A percentile compares a stretch with the other conserved stretches of the same genome.
Conservation (phyloP, 2,888 invertebrate genomes). For the Acanthosepion esculentum region DNA sequence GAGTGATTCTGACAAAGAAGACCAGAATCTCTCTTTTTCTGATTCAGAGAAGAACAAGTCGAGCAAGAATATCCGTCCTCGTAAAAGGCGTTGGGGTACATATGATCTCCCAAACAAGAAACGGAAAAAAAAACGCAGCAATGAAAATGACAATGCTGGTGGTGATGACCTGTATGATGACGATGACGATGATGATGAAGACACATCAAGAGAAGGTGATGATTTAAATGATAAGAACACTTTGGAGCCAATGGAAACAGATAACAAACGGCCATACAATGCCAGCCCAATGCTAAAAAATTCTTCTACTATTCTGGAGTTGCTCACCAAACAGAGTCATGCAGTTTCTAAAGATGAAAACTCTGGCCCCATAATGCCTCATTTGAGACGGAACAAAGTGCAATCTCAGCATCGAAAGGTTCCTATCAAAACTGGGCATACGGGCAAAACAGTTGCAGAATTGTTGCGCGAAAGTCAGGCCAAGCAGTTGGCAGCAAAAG, state of each 20-base stretch:
- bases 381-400: neutral
- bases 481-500: constrained; percentile 46
- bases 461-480: constrained; percentile 48
- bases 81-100: constrained; percentile 48
- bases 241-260: neutral
- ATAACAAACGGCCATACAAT: constrained; percentile 48
- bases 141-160: neutral
- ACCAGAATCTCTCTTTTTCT: neutral
- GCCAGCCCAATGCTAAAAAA: constrained; percentile 39
- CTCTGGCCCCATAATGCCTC: constrained; percentile 36
- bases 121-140: constrained; percentile 39
- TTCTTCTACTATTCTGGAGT: constrained; percentile 48
- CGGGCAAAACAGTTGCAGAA: constrained; percentile 49
- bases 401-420: neutral
- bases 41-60: constrained; percentile 38
- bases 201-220: neutral
- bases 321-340: constrained; percentile 51
- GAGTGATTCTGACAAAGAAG: neutral
- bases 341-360: constrained; percentile 45
- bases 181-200: constrained; percentile 35
- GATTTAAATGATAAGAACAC: neutral
- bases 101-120: constrained; percentile 56
- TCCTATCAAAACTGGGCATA: constrained; percentile 18
- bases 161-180: constrained; percentile 49
- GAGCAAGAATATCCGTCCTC: constrained; percentile 2